Evolutionary conservation across 2,888 invertebrate species (phyloP).

Genomic region (Malthinus seriepunctatus): DNA sequence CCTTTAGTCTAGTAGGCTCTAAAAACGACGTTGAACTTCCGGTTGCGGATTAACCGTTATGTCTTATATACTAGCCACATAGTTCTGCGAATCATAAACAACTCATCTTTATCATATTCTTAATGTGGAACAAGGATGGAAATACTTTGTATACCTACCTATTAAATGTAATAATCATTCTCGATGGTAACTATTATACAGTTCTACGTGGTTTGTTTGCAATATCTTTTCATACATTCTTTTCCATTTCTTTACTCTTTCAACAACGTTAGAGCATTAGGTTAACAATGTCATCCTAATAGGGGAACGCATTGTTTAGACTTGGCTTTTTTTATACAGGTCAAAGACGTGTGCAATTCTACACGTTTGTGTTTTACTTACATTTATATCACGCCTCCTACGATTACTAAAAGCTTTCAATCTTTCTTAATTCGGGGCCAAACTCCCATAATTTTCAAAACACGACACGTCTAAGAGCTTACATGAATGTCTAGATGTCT

Average conservation of each 20-base stretch:
- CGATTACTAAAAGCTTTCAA: too few species aligned
- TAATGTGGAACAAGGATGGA: slow-evolving; percentile 10
- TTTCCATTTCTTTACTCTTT: slow-evolving; percentile 25
- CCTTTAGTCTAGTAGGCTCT: slow-evolving; percentile 52
- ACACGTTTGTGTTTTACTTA: too few species aligned
- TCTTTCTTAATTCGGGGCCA: too few species aligned
- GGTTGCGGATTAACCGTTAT: slow-evolving; percentile 52
- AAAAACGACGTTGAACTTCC: slow-evolving; percentile 51
- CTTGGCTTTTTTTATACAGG: slow-evolving; percentile 21
- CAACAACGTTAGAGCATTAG: slow-evolving; percentile 32
- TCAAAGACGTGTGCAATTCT: slow-evolving; percentile 29
- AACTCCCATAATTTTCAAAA: too few species aligned
- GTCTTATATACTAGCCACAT: slow-evolving; percentile 20
- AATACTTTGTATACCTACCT: slow-evolving; percentile 9
- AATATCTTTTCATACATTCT: slow-evolving; percentile 27
- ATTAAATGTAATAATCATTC: slow-evolving; percentile 20
- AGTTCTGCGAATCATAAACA: slow-evolving; percentile 26
- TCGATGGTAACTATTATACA: slow-evolving; percentile 8
- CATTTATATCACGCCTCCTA: too few species aligned
- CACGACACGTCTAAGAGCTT: too few species aligned
- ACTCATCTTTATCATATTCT: slow-evolving; percentile 12
- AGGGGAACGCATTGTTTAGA: slow-evolving; percentile 28
- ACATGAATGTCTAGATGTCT: too few species aligned
- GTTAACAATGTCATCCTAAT: slow-evolving; percentile 35
- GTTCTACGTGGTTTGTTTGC: slow-evolving; percentile 26